These are phyloP conservation scores for Epinephelus moara DNA, from an alignment of 2,113 vertebrate genomes.

Conservation along the genomic window DNA sequence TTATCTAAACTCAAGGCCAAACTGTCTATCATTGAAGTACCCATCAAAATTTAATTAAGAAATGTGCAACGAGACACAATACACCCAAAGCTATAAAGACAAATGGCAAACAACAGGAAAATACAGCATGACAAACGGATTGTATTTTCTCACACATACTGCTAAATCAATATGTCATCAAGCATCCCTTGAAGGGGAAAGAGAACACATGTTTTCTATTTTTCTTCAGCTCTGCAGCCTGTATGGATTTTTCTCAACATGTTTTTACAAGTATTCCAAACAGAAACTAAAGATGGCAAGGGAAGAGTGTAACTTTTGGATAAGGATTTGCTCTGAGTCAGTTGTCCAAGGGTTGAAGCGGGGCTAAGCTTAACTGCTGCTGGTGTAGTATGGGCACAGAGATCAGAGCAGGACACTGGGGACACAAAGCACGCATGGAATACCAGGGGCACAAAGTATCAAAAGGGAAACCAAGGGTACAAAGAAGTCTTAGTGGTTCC, in stretches of 20 bases:
- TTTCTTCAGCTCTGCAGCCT: slow-evolving; percentile 32
- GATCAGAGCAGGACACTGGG: background rate
- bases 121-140: slow-evolving; percentile 37
- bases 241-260: slow-evolving; percentile 37
- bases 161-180: slow-evolving; percentile 65
- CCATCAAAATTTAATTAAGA: slow-evolving; percentile 68
- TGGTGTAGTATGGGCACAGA: background rate
- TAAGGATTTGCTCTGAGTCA: background rate
- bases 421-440: background rate
- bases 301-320: background rate
- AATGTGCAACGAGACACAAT: slow-evolving; percentile 55
- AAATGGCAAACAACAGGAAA: slow-evolving; percentile 58
- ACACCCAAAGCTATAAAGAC: slow-evolving; percentile 48
- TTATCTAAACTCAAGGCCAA: background rate
- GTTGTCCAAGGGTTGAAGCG: no score
- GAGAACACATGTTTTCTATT: slow-evolving; percentile 33
- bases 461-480: background rate
- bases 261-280: slow-evolving; percentile 41
- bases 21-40: background rate
- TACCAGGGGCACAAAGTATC: background rate
- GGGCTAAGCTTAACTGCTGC: background rate
- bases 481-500: no score
- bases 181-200: slow-evolving; percentile 22
- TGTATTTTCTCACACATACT: slow-evolving; percentile 38
- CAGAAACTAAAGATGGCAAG: background rate